Percentiles rank a stretch among this genome's conserved stretches.
phyloP scores from a whole-genome alignment of 2,888 invertebrate species.

The Apodemia mormo region DNA sequence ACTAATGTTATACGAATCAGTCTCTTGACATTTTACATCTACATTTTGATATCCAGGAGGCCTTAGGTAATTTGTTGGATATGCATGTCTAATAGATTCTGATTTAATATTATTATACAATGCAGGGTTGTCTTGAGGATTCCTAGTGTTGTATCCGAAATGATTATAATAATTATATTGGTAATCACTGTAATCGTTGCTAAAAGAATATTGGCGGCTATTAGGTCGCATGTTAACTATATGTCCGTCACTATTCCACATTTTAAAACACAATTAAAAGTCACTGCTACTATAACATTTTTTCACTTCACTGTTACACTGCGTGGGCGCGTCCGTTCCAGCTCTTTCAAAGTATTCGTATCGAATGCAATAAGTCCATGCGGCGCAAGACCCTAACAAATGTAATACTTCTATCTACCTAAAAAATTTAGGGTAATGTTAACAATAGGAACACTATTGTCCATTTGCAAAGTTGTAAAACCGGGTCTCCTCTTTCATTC shows the following conservation, averaged over 20 bases:
- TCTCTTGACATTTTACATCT: not conserved
- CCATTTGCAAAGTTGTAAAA: slow-evolving; percentile 73
- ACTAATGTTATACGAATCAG: not conserved
- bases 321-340: slow-evolving; percentile 67
- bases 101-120: not conserved
- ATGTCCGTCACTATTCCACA: slow-evolving; percentile 11
- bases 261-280: not conserved
- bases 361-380: slow-evolving; percentile 73
- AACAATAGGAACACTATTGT: slow-evolving; percentile 79
- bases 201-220: not conserved
- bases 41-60: not conserved
- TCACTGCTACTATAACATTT: slow-evolving; percentile 23
- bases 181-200: not conserved
- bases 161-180: slow-evolving; percentile 6
- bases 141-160: not conserved
- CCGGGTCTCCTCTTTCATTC: slow-evolving; percentile 58
- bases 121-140: not conserved
- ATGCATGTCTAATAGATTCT: slow-evolving; percentile 5
- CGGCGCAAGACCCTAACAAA: slow-evolving; percentile 74
- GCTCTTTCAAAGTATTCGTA: slow-evolving; percentile 70
- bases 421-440: slow-evolving; percentile 80
- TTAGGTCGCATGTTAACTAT: slow-evolving; percentile 4
- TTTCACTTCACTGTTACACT: slow-evolving; percentile 50
- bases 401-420: slow-evolving; percentile 80
- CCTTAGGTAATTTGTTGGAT: not conserved